Evolutionary conservation across 1,140 invertebrate genomes (phyloP), one percentile per base, ranked within the genome.

Genomic region (Conus ventricosus): DNA sequence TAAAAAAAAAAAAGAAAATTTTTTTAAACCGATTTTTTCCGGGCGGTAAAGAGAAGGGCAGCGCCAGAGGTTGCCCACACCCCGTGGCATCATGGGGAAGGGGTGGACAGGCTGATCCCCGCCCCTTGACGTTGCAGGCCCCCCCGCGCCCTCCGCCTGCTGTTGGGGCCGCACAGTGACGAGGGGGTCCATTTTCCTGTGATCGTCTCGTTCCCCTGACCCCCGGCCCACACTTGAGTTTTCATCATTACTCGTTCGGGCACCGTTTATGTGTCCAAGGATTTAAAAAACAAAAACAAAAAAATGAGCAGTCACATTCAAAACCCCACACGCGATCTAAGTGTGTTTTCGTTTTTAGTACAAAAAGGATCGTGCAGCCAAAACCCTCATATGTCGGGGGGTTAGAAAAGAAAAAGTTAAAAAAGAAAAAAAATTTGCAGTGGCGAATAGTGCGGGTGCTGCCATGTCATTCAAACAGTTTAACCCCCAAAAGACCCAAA

Each of bases 11-110:
- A 39, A 39, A 3, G 39, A n/a, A n/a, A n/a, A n/a, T n/a, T n/a
- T n/a, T n/a, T 39, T 39, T 39, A 5, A 20, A 82, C 25, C 91
- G 75, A 92, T 91, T 84, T 93, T 71, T 88, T 91, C 20, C 88
- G 88, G 5, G 92, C 91, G 1, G 93, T 93, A 85, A 94, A 94
- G 17, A 95, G 91, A n/a, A 95, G 13, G 93, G 87, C 15, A 95
- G 90, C 10, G 95, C 95, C 54, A 94, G 89, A 94, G 90, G 89
- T 95, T 95, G 85, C 95, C 95, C 39, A 95, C 57, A 95, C 90
- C n/a, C 95, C 95, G 91, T 87, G 1, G 92, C 87, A 92, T 89
- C 92, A 93, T 94, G 0, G 92, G 51, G 4, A 93, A 92, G 93
- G 93, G 6, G 92, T 92, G 10, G 92, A 92, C 60, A 94, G 75